Conservation (phyloP, 2,113 vertebrate species). For the Bungarus multicinctus region DNA sequence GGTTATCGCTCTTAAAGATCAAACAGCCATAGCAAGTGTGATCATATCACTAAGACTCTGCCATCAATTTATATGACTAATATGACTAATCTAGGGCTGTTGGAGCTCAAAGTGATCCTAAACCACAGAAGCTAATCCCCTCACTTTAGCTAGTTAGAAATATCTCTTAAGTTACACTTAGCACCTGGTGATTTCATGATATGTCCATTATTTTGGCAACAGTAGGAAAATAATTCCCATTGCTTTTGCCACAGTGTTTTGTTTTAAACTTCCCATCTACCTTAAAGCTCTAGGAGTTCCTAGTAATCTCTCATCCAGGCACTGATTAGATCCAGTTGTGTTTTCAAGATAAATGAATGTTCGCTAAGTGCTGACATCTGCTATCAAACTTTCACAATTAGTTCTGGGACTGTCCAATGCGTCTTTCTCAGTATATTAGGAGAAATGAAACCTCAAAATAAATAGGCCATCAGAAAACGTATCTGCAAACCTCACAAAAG, state of each 20-base stretch:
- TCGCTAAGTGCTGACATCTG: not conserved
- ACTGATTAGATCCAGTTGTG: not conserved
- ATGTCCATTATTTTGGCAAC: not conserved
- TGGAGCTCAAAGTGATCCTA: not conserved
- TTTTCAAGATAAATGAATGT: not conserved
- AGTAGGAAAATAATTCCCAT: not conserved
- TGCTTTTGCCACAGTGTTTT: not conserved
- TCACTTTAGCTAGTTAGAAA: not conserved
- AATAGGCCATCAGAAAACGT: not conserved
- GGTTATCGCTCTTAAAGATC: not conserved
- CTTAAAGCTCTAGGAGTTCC: not conserved
- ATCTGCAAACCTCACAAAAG: not conserved
- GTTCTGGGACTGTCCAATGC: not conserved
- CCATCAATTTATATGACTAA: not conserved
- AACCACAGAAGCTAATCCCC: not conserved
- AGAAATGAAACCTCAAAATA: not conserved
- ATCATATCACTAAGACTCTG: not conserved
- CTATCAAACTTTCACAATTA: not conserved
- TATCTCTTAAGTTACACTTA: not conserved
- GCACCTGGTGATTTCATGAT: not conserved
- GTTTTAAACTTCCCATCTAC: not conserved
- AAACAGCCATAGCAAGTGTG: not conserved
- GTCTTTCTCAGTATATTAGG: not conserved
- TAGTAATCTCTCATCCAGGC: not conserved
- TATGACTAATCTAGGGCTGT: not conserved